phyloP scores from a whole-genome alignment of 2,113 vertebrate species.

The Leptobrachium leishanense region DNA sequence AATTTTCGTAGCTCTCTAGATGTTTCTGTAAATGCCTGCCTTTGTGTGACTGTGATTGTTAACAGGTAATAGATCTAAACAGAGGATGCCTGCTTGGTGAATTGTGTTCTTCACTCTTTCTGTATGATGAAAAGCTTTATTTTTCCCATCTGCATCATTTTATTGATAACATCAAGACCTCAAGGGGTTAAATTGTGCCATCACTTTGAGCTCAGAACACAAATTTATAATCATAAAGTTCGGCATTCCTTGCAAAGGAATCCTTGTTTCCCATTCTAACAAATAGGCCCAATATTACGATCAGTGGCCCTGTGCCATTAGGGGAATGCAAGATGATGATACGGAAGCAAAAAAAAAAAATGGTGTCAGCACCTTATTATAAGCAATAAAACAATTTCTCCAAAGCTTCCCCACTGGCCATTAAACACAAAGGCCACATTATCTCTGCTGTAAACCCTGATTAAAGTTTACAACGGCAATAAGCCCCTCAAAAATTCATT shows the following conservation, averaged over 20 bases:
- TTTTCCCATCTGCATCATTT: too few relatives aligned
- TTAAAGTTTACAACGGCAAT: conserved; percentile 49
- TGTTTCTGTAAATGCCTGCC: too few relatives aligned
- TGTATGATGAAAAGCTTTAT: too few relatives aligned
- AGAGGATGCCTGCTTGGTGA: too few relatives aligned
- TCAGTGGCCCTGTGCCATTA: conserved; percentile 18
- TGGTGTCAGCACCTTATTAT: conserved; percentile 39
- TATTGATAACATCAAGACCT: too few relatives aligned
- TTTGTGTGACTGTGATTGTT: too few relatives aligned
- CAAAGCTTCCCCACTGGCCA: conserved; percentile 36
- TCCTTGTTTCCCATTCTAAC: neutral
- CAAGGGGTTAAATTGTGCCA: too few relatives aligned
- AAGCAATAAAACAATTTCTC: conserved; percentile 43
- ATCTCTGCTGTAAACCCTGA: conserved; percentile 48
- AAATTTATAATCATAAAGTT: too few relatives aligned
- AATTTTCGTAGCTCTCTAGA: too few relatives aligned
- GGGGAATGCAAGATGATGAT: conserved; percentile 21
- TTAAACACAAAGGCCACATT: conserved; percentile 49
- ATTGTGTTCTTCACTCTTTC: too few relatives aligned
- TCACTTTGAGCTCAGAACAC: too few relatives aligned
- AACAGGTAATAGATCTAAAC: too few relatives aligned
- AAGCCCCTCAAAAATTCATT: conserved; percentile 49
- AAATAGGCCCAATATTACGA: neutral
- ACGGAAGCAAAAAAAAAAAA: conserved; percentile 39
- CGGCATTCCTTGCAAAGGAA: neutral